Percentiles rank a stretch among this genome's conserved stretches.
These are phyloP conservation scores for Saxidomus purpurata DNA, from an alignment of 1,140 invertebrate genomes.

Conservation along the genomic window DNA sequence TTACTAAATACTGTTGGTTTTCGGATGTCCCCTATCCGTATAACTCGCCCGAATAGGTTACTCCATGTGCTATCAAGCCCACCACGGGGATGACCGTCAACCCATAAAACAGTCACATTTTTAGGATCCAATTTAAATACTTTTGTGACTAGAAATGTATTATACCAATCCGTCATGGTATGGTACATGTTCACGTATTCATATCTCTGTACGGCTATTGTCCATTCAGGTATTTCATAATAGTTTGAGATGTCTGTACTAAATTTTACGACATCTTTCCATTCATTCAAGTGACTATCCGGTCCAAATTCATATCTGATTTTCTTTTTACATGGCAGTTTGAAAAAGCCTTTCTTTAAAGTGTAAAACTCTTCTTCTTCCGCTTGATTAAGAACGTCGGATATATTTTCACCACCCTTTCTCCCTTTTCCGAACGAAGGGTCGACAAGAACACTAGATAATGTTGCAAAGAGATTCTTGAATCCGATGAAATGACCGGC, in stretches of 20 bases:
- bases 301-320: constrained; percentile 38
- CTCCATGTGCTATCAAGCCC: constrained; percentile 79
- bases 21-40: constrained; percentile 66
- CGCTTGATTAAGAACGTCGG: constrained; percentile 79
- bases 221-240: constrained; percentile 54
- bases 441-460: constrained; percentile 71
- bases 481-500: constrained; percentile 67
- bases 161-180: constrained; percentile 84
- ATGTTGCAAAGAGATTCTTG: constrained; percentile 69
- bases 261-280: constrained; percentile 53
- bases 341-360: constrained; percentile 77
- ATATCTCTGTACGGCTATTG: constrained; percentile 79
- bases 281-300: constrained; percentile 72
- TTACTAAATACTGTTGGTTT: constrained; percentile 68
- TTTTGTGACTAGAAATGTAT: constrained; percentile 81
- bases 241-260: not conserved
- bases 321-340: constrained; percentile 61
- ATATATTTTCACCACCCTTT: constrained; percentile 80
- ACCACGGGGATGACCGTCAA: constrained; percentile 83
- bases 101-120: constrained; percentile 77
- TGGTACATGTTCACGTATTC: constrained; percentile 85
- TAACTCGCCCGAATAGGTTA: constrained; percentile 75
- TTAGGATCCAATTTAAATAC: constrained; percentile 76
- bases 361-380: constrained; percentile 80
- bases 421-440: constrained; percentile 39